These are phyloP conservation scores for Okamejei kenojei DNA, from an alignment of 2,797 vertebrate species.

Conservation along the genomic window DNA sequence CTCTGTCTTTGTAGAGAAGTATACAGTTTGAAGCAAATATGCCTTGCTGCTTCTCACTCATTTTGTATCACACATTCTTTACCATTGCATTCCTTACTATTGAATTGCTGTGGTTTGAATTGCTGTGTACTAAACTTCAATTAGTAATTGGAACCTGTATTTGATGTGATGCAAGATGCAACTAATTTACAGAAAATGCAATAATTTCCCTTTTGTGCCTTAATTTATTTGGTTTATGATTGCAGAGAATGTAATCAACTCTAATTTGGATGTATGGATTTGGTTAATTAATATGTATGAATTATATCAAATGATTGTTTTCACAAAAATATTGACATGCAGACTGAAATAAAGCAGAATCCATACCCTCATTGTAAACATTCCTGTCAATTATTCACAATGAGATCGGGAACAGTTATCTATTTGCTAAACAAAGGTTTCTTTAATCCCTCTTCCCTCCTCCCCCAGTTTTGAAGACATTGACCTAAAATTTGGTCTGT, in stretches of 20 bases:
- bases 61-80: neutral
- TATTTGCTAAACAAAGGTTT: constrained; percentile 20
- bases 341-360: neutral
- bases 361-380: neutral
- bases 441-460: neutral
- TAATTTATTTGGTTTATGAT: neutral
- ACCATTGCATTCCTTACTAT: neutral
- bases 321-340: neutral
- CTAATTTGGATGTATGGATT: neutral
- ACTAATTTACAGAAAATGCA: neutral
- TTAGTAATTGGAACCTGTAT: neutral
- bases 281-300: neutral
- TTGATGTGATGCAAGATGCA: neutral
- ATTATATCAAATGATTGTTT: neutral
- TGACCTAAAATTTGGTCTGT: neutral
- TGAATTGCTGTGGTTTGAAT: neutral
- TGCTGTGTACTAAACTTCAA: neutral
- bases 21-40: neutral
- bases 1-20: neutral
- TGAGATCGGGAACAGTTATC: neutral
- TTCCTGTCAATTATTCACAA: neutral
- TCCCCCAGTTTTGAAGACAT: neutral
- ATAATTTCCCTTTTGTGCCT: neutral
- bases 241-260: neutral
- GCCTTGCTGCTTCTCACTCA: neutral